These are phyloP conservation scores for Arctocebus calabarensis DNA, from an alignment of 2,797 vertebrate species.

Conservation along the genomic window DNA sequence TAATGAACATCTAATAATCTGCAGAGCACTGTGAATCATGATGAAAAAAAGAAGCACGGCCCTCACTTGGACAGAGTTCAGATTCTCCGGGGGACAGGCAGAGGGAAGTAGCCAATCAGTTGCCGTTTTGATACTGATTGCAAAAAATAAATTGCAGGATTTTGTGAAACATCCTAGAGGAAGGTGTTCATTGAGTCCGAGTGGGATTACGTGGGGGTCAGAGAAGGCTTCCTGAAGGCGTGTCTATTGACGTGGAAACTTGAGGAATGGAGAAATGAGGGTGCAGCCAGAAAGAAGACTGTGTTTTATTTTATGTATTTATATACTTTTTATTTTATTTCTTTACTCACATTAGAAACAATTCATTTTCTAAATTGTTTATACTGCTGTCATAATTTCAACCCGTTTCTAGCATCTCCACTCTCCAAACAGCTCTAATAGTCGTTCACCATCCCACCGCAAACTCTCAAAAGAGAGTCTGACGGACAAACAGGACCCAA, in stretches of 20 bases:
- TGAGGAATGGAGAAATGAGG: background rate
- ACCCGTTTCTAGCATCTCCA: background rate
- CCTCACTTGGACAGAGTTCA: background rate
- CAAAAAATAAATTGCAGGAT: background rate
- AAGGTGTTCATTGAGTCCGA: background rate
- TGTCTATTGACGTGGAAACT: background rate
- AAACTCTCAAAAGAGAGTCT: background rate
- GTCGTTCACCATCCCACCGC: background rate
- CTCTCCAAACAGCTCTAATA: background rate
- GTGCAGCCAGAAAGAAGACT: background rate
- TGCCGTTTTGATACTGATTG: background rate
- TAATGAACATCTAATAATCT: background rate
- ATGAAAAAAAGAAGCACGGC: background rate
- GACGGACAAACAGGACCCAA: background rate
- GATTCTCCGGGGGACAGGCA: background rate
- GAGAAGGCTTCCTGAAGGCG: background rate
- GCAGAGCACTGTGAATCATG: background rate
- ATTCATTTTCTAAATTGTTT: background rate
- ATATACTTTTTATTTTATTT: background rate
- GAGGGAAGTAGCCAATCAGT: background rate
- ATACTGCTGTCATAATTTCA: background rate
- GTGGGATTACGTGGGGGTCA: background rate
- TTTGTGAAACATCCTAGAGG: background rate
- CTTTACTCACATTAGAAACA: constrained; percentile 1
- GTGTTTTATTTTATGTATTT: background rate